Evolutionary conservation across 2,888 invertebrate species (phyloP).

Genomic region (Acanthosoma haemorrhoidale): DNA sequence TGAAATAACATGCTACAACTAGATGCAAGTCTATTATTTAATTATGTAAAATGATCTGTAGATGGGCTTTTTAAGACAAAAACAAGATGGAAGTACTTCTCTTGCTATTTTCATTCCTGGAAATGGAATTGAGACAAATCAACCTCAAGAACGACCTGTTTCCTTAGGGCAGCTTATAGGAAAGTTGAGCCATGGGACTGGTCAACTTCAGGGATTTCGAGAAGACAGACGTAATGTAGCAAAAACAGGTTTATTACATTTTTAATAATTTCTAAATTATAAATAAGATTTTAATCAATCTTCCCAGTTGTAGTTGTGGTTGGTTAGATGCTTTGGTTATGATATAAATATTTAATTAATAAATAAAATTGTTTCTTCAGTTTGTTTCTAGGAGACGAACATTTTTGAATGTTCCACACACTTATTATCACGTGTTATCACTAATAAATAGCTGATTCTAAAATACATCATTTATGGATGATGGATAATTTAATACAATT

Average conservation of each 20-base stretch:
- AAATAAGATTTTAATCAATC: not conserved
- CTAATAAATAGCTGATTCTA: too few species aligned
- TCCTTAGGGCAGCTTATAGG: conserved; percentile 78
- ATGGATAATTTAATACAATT: too few species aligned
- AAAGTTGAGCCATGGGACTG: conserved; percentile 73
- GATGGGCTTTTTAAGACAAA: conserved; percentile 81
- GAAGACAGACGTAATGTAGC: conserved; percentile 85
- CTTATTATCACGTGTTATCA: too few species aligned
- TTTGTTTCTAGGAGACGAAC: too few species aligned
- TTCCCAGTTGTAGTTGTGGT: too few species aligned
- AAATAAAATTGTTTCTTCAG: too few species aligned
- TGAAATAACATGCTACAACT: too few species aligned
- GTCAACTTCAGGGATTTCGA: conserved; percentile 69
- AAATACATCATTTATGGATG: too few species aligned
- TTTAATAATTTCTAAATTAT: not conserved
- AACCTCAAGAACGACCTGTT: conserved; percentile 68
- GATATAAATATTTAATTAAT: too few species aligned
- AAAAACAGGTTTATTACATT: conserved; percentile 54
- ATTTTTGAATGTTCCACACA: too few species aligned
- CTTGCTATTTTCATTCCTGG: conserved; percentile 75
- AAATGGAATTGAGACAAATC: conserved; percentile 51
- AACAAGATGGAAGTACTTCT: conserved; percentile 82
- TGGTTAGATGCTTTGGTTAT: too few species aligned
- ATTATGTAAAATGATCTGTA: conserved; percentile 31
- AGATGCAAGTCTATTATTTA: too few species aligned